Conservation (phyloP, 2,113 vertebrate species). For the Cairina moschata region DNA sequence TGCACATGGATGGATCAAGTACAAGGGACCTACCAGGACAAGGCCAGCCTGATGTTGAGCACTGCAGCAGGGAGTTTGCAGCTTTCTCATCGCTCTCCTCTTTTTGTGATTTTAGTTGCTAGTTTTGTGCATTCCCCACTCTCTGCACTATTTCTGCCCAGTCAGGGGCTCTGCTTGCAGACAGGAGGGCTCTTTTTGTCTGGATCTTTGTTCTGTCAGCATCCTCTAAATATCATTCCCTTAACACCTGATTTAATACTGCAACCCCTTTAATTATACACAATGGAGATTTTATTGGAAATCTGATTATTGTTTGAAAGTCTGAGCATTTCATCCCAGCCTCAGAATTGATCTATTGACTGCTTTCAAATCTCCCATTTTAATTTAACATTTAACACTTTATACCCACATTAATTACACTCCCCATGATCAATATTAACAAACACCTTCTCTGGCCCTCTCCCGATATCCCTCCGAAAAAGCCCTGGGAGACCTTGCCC, state of each 20-base stretch:
- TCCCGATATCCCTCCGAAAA: neutral
- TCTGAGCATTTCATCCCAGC: conserved; percentile 39
- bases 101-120: neutral
- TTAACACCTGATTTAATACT: conserved; percentile 50
- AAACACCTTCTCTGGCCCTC: neutral
- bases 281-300: conserved; percentile 45
- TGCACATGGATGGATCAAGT: neutral
- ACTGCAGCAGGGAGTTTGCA: neutral
- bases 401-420: neutral
- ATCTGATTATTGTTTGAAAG: conserved; percentile 63
- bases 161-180: neutral
- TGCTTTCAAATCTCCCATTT: conserved; percentile 51
- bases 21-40: neutral
- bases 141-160: neutral
- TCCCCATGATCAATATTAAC: neutral
- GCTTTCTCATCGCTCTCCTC: neutral
- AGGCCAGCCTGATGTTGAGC: neutral
- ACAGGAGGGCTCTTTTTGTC: neutral
- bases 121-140: neutral
- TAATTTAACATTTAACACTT: conserved; percentile 57
- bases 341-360: conserved; percentile 41
- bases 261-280: conserved; percentile 57
- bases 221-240: conserved; percentile 1
- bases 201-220: conserved; percentile 8
- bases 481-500: neutral